Evolutionary conservation across 2,797 vertebrate genomes (phyloP), one percentile per base, ranked within the genome.

Genomic region (Falco biarmicus): DNA sequence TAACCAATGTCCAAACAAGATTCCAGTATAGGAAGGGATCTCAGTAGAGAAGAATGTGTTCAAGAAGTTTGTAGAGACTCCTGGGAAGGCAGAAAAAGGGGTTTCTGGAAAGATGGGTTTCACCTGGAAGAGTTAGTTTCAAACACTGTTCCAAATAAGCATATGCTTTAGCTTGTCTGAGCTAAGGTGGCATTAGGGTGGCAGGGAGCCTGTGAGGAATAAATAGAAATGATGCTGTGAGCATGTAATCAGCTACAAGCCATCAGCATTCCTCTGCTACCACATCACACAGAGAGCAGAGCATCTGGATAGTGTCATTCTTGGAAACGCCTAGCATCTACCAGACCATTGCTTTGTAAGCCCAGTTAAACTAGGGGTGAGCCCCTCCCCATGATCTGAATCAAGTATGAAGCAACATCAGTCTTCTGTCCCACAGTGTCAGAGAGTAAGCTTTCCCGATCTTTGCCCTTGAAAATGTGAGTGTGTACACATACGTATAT

Each of bases 201-300:
- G 74, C 82, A 69, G 8, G 56, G 54, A 90, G 78, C 50, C 74
- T 71, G 50, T 7, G 74, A 59, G 83, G 59, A 87, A 87, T 81
- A 92, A 92, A 92, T 83, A 87, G 94, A 83, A 95, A 39, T 32
- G 68, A 70, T 80, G 78, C 59, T 37, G 73, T n/a, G 81, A 78
- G 61, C 48, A 53, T 0, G 12, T 65, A 63, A 11, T 74, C 66
- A 41, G 84, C 60, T 68, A 11, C 32, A 17, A 60, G 45, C 60
- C 54, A 37, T 45, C 63, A 54, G 73, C 90, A 82, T 89, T 93
- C 81, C 84, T 57, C 68, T 77, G 64, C 53, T 53, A 3, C 80
- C 0, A 3, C 68, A 34, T 75, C 37, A 28, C 43, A 22, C 13
- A 0, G 10, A 61, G 61, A 90, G 56, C 57, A 25, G 63, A 50